Evolutionary conservation across 2,888 invertebrate species (phyloP).

Genomic region (Desoria tigrina): DNA sequence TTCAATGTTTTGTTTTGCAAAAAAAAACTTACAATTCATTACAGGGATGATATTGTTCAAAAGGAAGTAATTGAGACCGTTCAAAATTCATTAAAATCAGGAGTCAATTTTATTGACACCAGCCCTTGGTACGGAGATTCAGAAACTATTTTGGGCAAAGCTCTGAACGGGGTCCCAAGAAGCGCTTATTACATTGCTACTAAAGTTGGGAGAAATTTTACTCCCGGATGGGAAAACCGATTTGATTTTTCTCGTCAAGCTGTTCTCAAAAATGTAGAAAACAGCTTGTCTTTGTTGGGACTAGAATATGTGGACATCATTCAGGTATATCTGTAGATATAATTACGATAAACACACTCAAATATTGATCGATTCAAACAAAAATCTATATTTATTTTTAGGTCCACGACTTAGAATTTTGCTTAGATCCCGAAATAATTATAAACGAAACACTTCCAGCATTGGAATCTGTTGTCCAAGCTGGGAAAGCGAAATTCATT

Average conservation of each 20-base stretch:
- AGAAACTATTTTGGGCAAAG: constrained; percentile 79
- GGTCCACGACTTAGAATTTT: constrained; percentile 93
- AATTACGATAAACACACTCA: neutral
- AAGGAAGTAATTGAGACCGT: constrained; percentile 66
- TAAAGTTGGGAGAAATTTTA: constrained; percentile 65
- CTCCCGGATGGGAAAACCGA: constrained; percentile 61
- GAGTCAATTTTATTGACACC: constrained; percentile 90
- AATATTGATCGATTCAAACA: constrained; percentile 4
- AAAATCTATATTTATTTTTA: constrained; percentile 56
- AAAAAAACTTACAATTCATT: neutral
- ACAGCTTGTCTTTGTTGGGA: constrained; percentile 71
- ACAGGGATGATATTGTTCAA: constrained; percentile 31
- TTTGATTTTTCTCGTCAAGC: constrained; percentile 82
- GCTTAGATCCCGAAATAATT: constrained; percentile 71
- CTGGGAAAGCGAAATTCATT: constrained; percentile 71
- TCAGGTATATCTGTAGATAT: constrained; percentile 65
- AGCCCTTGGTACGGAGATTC: constrained; percentile 83
- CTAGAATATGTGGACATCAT: constrained; percentile 84
- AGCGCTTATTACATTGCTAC: constrained; percentile 84
- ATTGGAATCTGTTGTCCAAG: constrained; percentile 70
- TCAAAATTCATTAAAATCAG: constrained; percentile 69
- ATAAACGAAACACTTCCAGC: constrained; percentile 84
- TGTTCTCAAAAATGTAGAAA: constrained; percentile 72
- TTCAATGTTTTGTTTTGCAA: neutral
- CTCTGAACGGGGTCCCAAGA: constrained; percentile 75